Evolutionary conservation across 2,113 vertebrate genomes (phyloP).

Genomic region (Nothoprocta perdicaria): DNA sequence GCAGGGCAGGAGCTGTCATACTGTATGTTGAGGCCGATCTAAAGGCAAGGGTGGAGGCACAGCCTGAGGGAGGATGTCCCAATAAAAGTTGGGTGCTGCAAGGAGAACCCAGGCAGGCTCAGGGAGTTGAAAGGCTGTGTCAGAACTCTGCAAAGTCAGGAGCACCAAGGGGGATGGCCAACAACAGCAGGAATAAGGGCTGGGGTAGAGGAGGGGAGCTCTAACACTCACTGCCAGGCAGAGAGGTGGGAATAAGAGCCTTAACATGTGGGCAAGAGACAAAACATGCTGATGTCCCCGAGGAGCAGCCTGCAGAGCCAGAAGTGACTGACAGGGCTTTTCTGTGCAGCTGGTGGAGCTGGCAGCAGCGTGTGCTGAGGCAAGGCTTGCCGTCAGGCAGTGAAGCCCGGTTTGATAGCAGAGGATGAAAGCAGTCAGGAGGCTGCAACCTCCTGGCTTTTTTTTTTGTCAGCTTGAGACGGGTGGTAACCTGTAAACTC

Average conservation of each 20-base stretch:
- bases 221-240: background rate
- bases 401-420: background rate
- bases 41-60: background rate
- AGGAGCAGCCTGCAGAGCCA: background rate
- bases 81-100: background rate
- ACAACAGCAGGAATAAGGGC: background rate
- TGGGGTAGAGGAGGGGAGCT: background rate
- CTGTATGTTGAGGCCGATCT: background rate
- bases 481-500: rapidly evolving
- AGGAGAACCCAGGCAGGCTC: background rate
- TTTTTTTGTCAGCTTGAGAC: background rate
- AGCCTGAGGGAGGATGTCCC: background rate
- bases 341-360: background rate
- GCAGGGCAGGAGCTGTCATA: background rate
- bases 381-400: background rate
- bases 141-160: background rate
- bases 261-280: background rate
- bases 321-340: background rate
- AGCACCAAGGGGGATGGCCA: background rate
- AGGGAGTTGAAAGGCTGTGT: background rate
- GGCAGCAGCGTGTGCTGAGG: background rate
- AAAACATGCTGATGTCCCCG: background rate
- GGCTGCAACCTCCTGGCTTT: background rate
- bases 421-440: background rate
- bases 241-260: background rate